Evolutionary conservation across 2,113 vertebrate species (phyloP).

Genomic region (Marcusenius ussheri): DNA sequence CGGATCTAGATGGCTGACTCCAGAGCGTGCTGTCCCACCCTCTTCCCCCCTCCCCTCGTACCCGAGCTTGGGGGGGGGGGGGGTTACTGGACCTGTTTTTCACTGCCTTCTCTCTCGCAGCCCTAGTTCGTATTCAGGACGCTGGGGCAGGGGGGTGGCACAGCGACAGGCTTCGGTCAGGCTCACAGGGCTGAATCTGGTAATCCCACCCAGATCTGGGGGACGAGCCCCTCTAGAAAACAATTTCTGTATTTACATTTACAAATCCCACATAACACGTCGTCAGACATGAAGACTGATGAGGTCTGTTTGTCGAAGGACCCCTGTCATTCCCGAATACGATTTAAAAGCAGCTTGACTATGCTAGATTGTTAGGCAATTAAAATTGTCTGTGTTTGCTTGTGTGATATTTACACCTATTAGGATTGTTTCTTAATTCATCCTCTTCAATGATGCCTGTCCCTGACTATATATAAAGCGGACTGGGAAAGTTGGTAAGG

Average conservation of each 20-base stretch:
- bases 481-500: neutral
- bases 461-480: neutral
- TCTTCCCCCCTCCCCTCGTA: neutral
- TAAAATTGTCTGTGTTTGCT: neutral
- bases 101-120: neutral
- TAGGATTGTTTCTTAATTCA: neutral
- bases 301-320: neutral
- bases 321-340: neutral
- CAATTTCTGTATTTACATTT: neutral
- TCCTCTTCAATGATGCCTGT: neutral
- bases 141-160: neutral
- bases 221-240: neutral
- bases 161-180: neutral
- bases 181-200: neutral
- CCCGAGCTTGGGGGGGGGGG: neutral
- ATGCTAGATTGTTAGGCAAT: neutral
- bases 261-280: neutral
- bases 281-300: neutral
- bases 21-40: constrained; percentile 50
- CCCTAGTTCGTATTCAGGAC: neutral
- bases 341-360: neutral
- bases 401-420: neutral
- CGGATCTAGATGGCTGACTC: constrained; percentile 48
- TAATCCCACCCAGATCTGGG: neutral
- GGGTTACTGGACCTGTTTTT: neutral